phyloP scores from a whole-genome alignment of 2,113 vertebrate species.

The Amazona guildingii region DNA sequence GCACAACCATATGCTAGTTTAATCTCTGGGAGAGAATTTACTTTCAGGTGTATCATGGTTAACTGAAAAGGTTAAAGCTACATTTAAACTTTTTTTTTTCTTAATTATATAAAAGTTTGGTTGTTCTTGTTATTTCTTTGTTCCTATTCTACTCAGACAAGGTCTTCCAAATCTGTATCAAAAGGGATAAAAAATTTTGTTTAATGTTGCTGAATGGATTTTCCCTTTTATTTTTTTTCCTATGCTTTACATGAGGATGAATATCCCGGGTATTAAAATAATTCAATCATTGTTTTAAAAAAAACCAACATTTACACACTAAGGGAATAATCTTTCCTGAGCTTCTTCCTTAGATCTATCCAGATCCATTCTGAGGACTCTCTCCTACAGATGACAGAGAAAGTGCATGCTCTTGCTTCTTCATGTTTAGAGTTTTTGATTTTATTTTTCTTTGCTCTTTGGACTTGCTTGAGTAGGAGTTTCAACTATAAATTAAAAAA shows the following conservation, averaged over 20 bases:
- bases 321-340: constrained; percentile 65
- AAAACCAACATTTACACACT: constrained; percentile 50
- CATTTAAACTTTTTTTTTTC: not conserved
- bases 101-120: not conserved
- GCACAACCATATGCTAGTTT: not conserved
- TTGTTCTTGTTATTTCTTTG: not conserved
- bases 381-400: not conserved
- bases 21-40: not conserved
- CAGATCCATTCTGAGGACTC: not conserved
- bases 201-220: constrained; percentile 17
- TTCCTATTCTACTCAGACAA: not conserved
- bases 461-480: not conserved
- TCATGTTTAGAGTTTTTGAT: not conserved
- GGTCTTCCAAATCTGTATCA: not conserved
- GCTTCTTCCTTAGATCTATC: constrained; percentile 49
- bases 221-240: constrained; percentile 50
- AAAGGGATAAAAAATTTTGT: not conserved
- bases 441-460: not conserved
- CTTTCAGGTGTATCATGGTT: not conserved
- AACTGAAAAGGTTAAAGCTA: not conserved
- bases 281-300: constrained; percentile 65
- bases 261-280: constrained; percentile 60
- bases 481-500: not conserved
- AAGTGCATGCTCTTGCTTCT: not conserved
- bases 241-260: constrained; percentile 36